Conservation (phyloP, 2,797 vertebrate species). For the Natrix natrix region DNA sequence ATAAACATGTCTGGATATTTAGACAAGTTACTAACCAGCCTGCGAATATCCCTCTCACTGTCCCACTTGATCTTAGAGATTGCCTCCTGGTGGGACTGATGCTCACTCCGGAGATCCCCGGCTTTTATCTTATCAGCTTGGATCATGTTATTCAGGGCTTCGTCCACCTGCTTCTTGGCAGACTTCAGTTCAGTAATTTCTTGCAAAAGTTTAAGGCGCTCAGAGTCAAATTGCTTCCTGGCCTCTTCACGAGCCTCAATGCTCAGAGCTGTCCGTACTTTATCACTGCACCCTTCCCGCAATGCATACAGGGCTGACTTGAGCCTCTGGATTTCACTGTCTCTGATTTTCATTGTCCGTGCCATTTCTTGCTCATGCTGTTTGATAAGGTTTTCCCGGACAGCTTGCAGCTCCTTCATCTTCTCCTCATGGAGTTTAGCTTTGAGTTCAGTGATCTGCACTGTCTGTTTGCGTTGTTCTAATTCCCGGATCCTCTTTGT, state of each 20-base stretch:
- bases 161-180: conserved; percentile 92
- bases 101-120: conserved; percentile 91
- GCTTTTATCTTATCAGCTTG: conserved; percentile 98
- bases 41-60: conserved; percentile 90
- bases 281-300: conserved; percentile 92
- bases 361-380: conserved; percentile 95
- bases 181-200: conserved; percentile 91
- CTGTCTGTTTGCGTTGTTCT: conserved; percentile 96
- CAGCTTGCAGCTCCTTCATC: conserved; percentile 91
- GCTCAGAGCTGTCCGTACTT: conserved; percentile 91
- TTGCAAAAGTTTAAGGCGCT: conserved; percentile 93
- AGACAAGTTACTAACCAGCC: conserved; percentile 81
- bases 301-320: conserved; percentile 87
- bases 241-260: conserved; percentile 96
- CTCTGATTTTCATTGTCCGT: conserved; percentile 91
- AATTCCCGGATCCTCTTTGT: conserved; percentile 91
- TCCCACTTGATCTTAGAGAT: conserved; percentile 99
- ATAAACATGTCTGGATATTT: not conserved
- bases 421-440: conserved; percentile 98
- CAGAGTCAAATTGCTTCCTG: conserved; percentile 94
- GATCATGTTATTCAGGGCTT: conserved; percentile 95
- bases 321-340: conserved; percentile 92
- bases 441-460: conserved; percentile 90
- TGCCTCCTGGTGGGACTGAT: conserved; percentile 96
- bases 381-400: conserved; percentile 91